Conservation (phyloP, 2,888 invertebrate species). For the Drosophila percnosoma region DNA sequence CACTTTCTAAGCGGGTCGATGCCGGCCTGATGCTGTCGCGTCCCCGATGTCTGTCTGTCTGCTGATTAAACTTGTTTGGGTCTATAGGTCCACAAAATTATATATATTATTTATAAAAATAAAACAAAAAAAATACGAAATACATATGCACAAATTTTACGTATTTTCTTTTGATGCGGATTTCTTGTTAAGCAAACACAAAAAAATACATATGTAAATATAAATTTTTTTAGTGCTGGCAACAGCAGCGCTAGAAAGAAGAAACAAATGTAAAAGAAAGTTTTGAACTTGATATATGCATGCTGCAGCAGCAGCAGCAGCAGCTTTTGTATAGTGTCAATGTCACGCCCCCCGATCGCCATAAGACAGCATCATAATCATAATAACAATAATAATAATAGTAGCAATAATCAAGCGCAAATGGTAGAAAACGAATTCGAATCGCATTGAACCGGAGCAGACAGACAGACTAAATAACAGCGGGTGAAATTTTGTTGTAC, state of each 20-base stretch:
- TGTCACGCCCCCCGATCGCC: conserved; percentile 68
- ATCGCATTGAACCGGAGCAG: conserved; percentile 18
- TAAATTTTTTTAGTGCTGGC: conserved; percentile 17
- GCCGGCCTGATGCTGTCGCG: conserved; percentile 8
- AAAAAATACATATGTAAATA: conserved; percentile 23
- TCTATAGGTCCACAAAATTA: conserved; percentile 15
- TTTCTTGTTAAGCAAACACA: conserved; percentile 16
- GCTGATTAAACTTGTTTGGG: conserved; percentile 53
- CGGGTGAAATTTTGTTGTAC: conserved; percentile 68
- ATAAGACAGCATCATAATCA: conserved; percentile 54
- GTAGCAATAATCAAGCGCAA: conserved; percentile 64
- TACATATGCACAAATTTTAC: conserved; percentile 16
- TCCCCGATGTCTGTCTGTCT: neutral
- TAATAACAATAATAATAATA: conserved; percentile 46
- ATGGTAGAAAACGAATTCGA: conserved; percentile 63
- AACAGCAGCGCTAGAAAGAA: conserved; percentile 16
- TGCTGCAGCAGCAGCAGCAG: conserved; percentile 6
- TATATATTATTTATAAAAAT: conserved; percentile 8
- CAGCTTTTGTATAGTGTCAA: conserved; percentile 62
- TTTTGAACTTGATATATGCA: conserved; percentile 42
- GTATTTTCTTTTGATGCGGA: conserved; percentile 67
- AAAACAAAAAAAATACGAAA: conserved; percentile 12
- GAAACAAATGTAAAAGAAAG: conserved; percentile 66
- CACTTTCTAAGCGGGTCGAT: conserved; percentile 67
- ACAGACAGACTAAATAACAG: conserved; percentile 20